Evolutionary conservation across 35 echinoderm and acorn worm genomes (phyloP).

Genomic region (Ophiothrix spiculata): DNA sequence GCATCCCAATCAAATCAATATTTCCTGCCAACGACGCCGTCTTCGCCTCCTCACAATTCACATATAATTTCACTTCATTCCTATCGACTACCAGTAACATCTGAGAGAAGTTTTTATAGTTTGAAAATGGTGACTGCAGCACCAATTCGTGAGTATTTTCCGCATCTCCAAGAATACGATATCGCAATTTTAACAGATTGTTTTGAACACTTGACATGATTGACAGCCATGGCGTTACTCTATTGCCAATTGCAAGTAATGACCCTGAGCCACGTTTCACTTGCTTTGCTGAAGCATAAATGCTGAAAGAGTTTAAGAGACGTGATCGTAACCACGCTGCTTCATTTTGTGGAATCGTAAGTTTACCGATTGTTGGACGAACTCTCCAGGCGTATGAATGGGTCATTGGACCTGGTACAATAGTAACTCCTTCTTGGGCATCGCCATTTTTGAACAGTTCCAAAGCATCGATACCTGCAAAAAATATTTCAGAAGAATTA

Average conservation of each 20-base stretch:
- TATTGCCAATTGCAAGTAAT: conserved; percentile 4
- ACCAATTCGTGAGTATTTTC: background rate
- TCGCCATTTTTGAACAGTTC: background rate
- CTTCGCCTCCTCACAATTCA: background rate
- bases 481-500: no score
- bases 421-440: background rate
- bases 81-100: background rate
- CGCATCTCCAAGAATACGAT: background rate
- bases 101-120: background rate
- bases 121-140: conserved; percentile 14
- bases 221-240: background rate
- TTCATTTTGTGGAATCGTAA: background rate
- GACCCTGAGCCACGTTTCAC: background rate
- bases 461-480: background rate
- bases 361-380: background rate
- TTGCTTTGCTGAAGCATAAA: background rate
- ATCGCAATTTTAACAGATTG: background rate
- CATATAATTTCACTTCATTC: background rate
- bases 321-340: background rate
- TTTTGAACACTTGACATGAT: background rate
- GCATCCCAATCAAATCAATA: background rate
- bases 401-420: background rate
- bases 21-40: background rate
- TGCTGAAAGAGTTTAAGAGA: background rate
- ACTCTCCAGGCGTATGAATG: background rate